Conservation (phyloP, 2,113 vertebrate species). For the Balaenoptera acutorostrata region DNA sequence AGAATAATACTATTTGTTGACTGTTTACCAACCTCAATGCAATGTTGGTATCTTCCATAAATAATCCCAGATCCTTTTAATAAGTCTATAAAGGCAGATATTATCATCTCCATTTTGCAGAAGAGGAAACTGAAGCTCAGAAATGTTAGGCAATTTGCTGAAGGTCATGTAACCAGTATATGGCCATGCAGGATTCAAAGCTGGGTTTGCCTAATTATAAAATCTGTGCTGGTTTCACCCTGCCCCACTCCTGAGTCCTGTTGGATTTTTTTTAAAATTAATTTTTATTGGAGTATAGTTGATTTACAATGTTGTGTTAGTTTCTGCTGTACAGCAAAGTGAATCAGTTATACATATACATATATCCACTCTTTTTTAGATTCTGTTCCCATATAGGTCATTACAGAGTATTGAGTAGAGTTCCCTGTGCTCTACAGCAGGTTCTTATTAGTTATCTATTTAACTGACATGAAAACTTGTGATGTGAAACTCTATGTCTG, state of each 20-base stretch:
- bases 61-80: not conserved
- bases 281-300: no score
- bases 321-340: no score
- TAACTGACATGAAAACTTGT: not conserved
- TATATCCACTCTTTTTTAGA: no score
- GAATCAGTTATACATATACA: no score
- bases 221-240: not conserved
- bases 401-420: no score
- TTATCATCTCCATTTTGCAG: not conserved
- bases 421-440: no score
- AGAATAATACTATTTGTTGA: not conserved
- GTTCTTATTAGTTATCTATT: no score
- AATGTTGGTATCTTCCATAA: not conserved
- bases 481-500: not conserved
- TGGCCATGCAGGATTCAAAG: not conserved
- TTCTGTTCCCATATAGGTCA: no score
- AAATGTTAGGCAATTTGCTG: not conserved
- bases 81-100: not conserved
- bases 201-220: not conserved
- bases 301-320: no score
- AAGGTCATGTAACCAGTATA: no score
- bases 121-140: not conserved
- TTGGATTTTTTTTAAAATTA: not conserved
- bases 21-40: not conserved
- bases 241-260: not conserved